Base-by-base conservation (phyloP, 2,888 invertebrate species). In the Tortrix viridana region DNA sequence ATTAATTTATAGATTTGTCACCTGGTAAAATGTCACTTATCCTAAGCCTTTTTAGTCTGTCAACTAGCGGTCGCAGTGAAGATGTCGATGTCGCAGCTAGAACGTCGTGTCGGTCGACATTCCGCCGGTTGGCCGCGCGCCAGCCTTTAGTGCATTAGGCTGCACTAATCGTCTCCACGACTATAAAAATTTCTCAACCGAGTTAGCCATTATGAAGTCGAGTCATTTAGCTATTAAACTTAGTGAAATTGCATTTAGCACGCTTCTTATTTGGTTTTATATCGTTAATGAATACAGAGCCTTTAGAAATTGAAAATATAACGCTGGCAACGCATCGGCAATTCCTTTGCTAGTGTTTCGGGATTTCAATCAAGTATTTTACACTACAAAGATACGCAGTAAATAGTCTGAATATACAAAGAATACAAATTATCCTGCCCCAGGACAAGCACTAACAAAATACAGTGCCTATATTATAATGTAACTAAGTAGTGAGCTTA, bases 81-180 rank as follows among this genome's bases (percentile, higher is more conserved):
- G 41, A 41, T 16, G 16, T 46, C 46, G 46, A 3, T 12, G 46
- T 0, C 61, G 56, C 37, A 18, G 46, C 56, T 41, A 32, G 41
- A 7, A 14, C 38, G 14, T 43, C 48, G 22, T 6, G 37, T 23
- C 58, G 41, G 41, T 16, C 41, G 14, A 41, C 41, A 41, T 41
- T 41, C 41, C 41, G 2, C 54, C 43, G 1, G 49, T 53, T 71
- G 71, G 72, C 65, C 23, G 49, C 44, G 56, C 49, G 70, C 72
- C 68, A 70, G 68, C 63, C 16, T 60, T 59, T 69, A 59, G 60
- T 47, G 54, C 56, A 50, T 38, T 55, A 19, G 22, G 65, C 58
- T 56, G 61, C 49, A 23, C 54, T 48, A 20, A 53, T 54, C 48
- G 60, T 20, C 38, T 16, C 23, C 14, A n/a, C 41, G 38, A 16